Base-by-base conservation (phyloP, 2,797 vertebrate species). In the Coregonus ussuriensis region DNA sequence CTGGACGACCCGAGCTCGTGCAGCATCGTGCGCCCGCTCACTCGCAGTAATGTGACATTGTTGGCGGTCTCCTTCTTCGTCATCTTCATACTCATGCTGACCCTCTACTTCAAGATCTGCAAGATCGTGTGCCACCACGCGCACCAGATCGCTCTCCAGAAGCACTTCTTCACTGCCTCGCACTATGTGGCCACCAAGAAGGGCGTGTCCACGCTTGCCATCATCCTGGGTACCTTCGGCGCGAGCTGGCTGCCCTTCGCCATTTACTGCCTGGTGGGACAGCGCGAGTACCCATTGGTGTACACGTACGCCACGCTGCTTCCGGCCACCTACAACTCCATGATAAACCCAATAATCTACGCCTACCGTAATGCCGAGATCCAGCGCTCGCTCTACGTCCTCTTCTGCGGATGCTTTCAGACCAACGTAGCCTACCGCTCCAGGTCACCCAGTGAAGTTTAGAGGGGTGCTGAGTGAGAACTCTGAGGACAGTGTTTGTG, bases 341-440 rank as follows among this genome's bases (percentile, higher is more conserved):
- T 99, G 97, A 98, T 99, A 93, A 99, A 99, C 82, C 98, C 98
- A 76, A 97, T 99, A 86, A 99, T 99, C 86, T 99, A 99, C 33
- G 98, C 98, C 90, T 99, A 97, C 92, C 95, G 98, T 79, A 99
- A 98, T 84, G 88, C 97, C 72, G 97, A 99, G 88, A 98, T 99
- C 81, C 98, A 98, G 91, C 96, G 97, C 81, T 97, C 97, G 82
- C 93, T 99, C 82, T 97, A 96, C 91, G 94, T 98, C 88, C 94
- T 99, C 3, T 93, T 99, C 85, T 99, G 98, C 70, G 97, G 97
- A 85, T 99, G 97, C 91, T 97, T 96, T 93, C 97, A 97, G 78
- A 87, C 94, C 88, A 96, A 96, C 83, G 93, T 94, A 83, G 91
- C 95, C 82, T 97, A 97, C 85, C 94, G 97, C 33, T 98, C 97